Percentiles rank a stretch among this genome's conserved stretches.
phyloP scores from a whole-genome alignment of 2,113 vertebrate species.

The Chinchilla lanigera region DNA sequence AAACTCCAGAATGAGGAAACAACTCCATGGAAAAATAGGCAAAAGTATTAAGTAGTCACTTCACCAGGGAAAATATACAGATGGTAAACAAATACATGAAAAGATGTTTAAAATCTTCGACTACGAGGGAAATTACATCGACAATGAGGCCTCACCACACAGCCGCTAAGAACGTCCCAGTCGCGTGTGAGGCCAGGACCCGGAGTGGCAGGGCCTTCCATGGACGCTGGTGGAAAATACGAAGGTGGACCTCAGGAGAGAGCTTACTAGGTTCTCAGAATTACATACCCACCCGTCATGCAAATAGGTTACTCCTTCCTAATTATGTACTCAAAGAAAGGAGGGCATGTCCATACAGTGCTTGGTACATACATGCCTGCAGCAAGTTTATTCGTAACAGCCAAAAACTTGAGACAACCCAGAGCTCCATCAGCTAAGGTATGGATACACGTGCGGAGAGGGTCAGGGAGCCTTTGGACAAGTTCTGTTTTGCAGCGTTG shows the following conservation, averaged over 20 bases:
- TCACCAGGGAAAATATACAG: neutral
- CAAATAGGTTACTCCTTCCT: conserved; percentile 3
- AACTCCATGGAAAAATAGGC: neutral
- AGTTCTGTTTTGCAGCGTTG: neutral
- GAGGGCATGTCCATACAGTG: neutral
- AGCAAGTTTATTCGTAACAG: neutral
- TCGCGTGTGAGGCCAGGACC: too few relatives aligned
- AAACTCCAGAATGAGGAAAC: neutral
- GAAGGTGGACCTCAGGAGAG: neutral
- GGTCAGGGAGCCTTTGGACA: neutral
- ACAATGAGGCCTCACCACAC: neutral
- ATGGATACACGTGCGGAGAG: neutral
- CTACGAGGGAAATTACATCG: neutral
- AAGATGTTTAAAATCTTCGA: neutral
- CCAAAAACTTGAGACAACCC: neutral
- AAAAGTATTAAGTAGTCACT: neutral
- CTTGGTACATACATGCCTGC: neutral
- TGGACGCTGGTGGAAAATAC: neutral
- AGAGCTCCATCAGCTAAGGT: neutral
- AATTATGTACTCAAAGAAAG: neutral
- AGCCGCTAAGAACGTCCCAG: neutral
- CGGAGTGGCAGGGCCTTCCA: too few relatives aligned
- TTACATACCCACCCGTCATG: neutral
- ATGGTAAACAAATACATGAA: neutral
- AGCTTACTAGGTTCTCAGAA: neutral